Evolutionary conservation across 2,888 invertebrate species (phyloP), one percentile per base, ranked within the genome.

Genomic region (Perdita meconis): DNA sequence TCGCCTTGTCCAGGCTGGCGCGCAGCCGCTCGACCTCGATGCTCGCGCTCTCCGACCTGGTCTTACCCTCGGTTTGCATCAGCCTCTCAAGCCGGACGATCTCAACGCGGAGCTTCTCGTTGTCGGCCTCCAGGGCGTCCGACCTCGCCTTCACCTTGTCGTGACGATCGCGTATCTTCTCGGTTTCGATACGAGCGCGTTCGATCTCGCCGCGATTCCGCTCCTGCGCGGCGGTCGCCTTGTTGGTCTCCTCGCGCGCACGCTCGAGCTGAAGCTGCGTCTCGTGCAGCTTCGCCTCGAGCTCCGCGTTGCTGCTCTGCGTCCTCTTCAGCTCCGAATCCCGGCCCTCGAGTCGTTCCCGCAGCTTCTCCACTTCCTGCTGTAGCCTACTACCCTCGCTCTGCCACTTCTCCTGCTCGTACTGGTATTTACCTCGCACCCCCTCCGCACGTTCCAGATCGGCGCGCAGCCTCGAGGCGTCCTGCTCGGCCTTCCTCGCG

Each of bases 1-100:
- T 95, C 13, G 97, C 96, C 92, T 97, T 97, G 89, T 97, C 97
- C 66, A 97, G 93, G 91, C 97, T 97, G 86, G 97, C 97, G 84
- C 97, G 95, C 69, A 97, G 93, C 84, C 97, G 94, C 92, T 97
- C 97, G 69, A 97, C 95, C 93, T 97, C 97, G 85, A 95, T 95
- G 81, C 92, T 92, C 67, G 92, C 92, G 73, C 92, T 92, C 64
- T 92, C 92, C 94, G 80, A 95, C 93, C 95, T 93, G 91, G 93
- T 92, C 90, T 94, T 92, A 64, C 92, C 92, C 84, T 93, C 93
- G 66, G 92, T 93, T 86, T 91, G 91, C 92, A 92, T 95, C 93
- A 95, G 91, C 83, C 95, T 92, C 89, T 95, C 95, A 53, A 95
- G 93, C 90, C 95, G 94, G 70, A 94, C 94, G 59, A 95, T 93